These are phyloP conservation scores for Taurulus bubalis DNA, from an alignment of 2,113 vertebrate species.

Conservation along the genomic window DNA sequence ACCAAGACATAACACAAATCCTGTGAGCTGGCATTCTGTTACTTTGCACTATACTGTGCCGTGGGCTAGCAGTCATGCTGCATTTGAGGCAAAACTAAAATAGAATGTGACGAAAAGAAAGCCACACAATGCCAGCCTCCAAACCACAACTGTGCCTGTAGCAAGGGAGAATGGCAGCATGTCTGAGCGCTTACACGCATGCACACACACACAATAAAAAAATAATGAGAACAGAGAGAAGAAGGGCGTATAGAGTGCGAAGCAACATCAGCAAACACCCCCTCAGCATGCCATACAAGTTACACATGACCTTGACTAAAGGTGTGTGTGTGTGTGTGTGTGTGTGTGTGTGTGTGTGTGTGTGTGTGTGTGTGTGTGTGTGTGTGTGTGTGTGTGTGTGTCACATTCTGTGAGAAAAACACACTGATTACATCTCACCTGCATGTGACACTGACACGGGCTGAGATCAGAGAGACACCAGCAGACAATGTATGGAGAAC, in stretches of 20 bases:
- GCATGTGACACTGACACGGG: conserved; percentile 42
- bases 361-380: neutral
- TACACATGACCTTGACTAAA: conserved; percentile 59
- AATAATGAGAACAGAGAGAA: neutral
- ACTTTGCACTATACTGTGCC: conserved; percentile 48
- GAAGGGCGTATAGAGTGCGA: neutral
- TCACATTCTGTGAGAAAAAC: neutral
- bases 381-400: conserved; percentile 1
- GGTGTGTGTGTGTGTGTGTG: conserved; percentile 15
- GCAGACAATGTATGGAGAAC: neutral
- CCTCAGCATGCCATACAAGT: conserved; percentile 38
- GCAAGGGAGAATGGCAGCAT: conserved; percentile 57
- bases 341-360: conserved; percentile 6
- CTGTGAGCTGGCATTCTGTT: conserved; percentile 32
- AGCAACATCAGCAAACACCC: conserved; percentile 44
- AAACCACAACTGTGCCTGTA: conserved; percentile 59
- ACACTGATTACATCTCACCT: conserved; percentile 52
- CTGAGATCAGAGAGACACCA: conserved; percentile 23
- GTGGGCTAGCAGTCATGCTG: conserved; percentile 61
- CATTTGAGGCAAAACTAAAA: conserved; percentile 71
- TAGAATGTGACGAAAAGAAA: conserved; percentile 74
- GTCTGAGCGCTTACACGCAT: conserved; percentile 37
- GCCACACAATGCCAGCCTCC: conserved; percentile 63
- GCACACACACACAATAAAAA: conserved; percentile 6
- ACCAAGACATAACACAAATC: conserved; percentile 54